Conservation (phyloP, 2,797 vertebrate species). For the Eulemur albifrons region DNA sequence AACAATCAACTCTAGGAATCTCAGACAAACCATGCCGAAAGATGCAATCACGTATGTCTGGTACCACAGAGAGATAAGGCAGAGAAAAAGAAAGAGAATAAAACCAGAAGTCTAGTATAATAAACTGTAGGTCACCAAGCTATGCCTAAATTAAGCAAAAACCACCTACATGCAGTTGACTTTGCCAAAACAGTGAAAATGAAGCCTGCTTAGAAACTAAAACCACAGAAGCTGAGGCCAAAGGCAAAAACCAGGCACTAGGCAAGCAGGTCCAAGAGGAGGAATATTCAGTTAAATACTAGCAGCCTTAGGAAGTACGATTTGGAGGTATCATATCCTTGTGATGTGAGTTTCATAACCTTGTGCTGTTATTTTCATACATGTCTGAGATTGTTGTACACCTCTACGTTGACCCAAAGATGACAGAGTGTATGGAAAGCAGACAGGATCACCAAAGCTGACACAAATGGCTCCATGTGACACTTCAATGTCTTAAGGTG, state of each 20-base stretch:
- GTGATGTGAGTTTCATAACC: too few species aligned
- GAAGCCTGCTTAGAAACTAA: background rate
- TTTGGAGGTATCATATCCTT: background rate
- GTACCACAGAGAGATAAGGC: background rate
- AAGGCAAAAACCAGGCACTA: background rate
- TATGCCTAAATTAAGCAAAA: conserved; percentile 34
- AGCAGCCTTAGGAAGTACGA: background rate
- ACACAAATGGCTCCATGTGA: background rate
- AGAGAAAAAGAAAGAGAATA: background rate
- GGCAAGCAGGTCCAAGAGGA: background rate
- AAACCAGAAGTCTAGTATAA: background rate
- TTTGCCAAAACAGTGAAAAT: background rate
- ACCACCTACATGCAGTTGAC: background rate
- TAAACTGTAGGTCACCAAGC: background rate
- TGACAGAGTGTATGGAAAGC: background rate
- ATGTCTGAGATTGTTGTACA: background rate
- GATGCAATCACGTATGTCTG: background rate
- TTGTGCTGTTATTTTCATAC: background rate
- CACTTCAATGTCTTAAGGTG: background rate
- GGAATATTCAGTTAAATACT: background rate
- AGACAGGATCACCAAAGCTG: background rate
- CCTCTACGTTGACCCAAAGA: background rate
- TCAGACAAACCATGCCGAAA: background rate
- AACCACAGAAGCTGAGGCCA: background rate
- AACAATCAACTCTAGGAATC: background rate